phyloP scores from a whole-genome alignment of 2,888 invertebrate species.

The Melipona beecheii region DNA sequence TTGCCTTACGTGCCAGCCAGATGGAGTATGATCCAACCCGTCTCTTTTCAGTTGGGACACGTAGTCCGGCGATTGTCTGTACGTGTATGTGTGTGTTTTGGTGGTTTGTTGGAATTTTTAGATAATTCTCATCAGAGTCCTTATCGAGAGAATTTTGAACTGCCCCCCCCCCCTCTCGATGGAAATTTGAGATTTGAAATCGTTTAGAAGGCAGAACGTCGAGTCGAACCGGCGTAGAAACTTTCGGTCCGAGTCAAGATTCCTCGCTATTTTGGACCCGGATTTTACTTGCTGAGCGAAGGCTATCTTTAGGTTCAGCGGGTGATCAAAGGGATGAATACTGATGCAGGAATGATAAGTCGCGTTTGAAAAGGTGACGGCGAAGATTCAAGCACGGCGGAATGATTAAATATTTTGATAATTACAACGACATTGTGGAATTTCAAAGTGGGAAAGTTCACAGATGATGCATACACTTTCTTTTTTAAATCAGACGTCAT shows the following conservation, averaged over 20 bases:
- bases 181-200: no score
- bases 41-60: neutral
- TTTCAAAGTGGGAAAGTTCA: neutral
- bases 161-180: no score
- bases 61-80: neutral
- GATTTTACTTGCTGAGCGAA: neutral
- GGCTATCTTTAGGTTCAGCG: neutral
- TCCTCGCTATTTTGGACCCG: neutral
- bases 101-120: neutral
- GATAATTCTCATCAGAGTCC: neutral
- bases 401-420: conserved; percentile 5
- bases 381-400: neutral
- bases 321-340: conserved; percentile 6
- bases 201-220: no score
- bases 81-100: neutral
- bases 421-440: neutral
- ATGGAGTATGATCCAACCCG: neutral
- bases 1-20: conserved; percentile 31
- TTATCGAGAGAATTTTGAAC: no score
- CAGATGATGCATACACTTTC: neutral
- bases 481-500: neutral
- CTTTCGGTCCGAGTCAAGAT: neutral
- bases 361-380: neutral
- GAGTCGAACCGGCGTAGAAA: neutral
- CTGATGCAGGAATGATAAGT: conserved; percentile 6